Evolutionary conservation across 2,888 invertebrate species (phyloP).

Genomic region (Apantesis nais): DNA sequence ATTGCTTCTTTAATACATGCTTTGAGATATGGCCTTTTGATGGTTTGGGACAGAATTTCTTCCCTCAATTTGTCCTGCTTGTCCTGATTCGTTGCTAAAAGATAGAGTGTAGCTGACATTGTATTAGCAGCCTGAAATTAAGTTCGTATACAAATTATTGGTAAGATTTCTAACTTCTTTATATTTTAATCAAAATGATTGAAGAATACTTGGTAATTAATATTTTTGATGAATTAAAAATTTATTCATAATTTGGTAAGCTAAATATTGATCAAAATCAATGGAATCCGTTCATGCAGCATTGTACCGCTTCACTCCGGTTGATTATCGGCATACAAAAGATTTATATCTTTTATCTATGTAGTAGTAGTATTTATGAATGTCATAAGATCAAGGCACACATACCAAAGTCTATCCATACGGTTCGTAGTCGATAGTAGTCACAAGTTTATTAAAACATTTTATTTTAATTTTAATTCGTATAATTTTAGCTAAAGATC

Average conservation of each 20-base stretch:
- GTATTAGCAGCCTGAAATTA: slow-evolving; percentile 83
- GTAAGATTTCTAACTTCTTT: background rate
- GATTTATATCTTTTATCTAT: no score
- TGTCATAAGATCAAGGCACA: no score
- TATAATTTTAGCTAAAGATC: no score
- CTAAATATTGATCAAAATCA: background rate
- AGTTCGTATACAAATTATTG: background rate
- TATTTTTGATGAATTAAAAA: background rate
- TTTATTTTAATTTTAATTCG: no score
- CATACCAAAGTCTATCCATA: no score
- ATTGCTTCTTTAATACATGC: slow-evolving; percentile 91
- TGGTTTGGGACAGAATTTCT: slow-evolving; percentile 75
- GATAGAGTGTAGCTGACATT: slow-evolving; percentile 83
- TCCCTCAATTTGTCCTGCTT: slow-evolving; percentile 87
- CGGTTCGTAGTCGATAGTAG: no score
- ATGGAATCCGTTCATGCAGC: background rate
- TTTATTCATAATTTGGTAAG: background rate
- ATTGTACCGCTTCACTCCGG: background rate
- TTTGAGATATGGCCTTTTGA: slow-evolving; percentile 85
- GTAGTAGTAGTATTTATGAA: no score
- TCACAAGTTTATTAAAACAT: no score
- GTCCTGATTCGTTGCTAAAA: slow-evolving; percentile 86
- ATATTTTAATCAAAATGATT: background rate
- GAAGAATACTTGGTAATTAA: background rate
- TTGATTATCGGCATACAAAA: background rate